Percentiles rank a stretch among this genome's conserved stretches.
Evolutionary conservation across 1,140 invertebrate genomes (phyloP).

Genomic region (Caenorhabditis brenneri): DNA sequence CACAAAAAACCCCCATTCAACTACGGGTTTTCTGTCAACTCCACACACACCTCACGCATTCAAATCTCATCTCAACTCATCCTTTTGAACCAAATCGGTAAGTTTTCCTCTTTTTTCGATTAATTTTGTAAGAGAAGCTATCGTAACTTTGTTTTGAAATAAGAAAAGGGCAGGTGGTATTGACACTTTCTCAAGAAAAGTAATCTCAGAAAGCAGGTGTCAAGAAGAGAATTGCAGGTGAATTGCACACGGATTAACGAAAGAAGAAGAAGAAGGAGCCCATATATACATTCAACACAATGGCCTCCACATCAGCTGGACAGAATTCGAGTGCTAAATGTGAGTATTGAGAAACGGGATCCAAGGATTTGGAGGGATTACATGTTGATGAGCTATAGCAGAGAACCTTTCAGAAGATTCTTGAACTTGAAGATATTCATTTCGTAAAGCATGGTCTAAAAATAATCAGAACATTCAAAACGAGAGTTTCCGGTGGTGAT

Average conservation of each 20-base stretch:
- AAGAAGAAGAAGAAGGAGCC: background rate
- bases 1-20: background rate
- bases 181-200: background rate
- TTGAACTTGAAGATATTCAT: no score
- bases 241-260: background rate
- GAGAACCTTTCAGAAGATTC: no score
- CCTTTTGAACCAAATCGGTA: background rate
- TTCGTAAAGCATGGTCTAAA: no score
- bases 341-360: no score
- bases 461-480: no score
- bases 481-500: no score
- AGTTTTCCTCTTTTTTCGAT: background rate
- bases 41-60: no score
- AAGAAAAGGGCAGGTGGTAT: no score
- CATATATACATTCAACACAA: background rate
- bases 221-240: background rate
- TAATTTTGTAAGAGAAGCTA: no score
- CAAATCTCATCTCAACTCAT: no score
- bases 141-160: no score
- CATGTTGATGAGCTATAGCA: no score
- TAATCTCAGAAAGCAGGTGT: background rate
- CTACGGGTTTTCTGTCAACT: background rate
- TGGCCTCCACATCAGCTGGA: constrained; percentile 52
- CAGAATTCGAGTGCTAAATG: constrained; percentile 16
- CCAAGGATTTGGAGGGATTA: background rate